Percentiles rank a stretch among this genome's conserved stretches.
phyloP scores from a whole-genome alignment of 2,888 invertebrate genomes.

The Andrena marginata region DNA sequence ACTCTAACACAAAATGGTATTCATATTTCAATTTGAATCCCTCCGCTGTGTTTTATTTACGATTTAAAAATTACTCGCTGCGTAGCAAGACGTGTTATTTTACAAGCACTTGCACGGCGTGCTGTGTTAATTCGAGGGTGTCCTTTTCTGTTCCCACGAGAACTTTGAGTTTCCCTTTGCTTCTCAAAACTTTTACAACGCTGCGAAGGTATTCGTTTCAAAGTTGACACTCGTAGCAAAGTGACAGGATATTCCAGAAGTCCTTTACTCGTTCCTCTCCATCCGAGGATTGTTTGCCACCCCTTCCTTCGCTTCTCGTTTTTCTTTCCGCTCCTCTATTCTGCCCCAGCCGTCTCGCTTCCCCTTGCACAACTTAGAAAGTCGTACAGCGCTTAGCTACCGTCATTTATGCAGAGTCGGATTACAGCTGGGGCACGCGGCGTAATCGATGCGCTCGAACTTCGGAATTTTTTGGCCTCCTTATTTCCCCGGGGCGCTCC shows the following conservation, averaged over 20 bases:
- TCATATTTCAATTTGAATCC: no score
- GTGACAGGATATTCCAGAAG: background rate
- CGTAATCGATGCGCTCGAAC: conserved; percentile 12
- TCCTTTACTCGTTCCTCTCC: background rate
- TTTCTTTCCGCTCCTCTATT: background rate
- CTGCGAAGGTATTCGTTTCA: background rate
- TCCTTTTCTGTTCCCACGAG: background rate
- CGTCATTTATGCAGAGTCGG: conserved; percentile 12
- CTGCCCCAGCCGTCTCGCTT: background rate
- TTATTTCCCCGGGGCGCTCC: background rate
- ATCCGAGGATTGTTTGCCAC: background rate
- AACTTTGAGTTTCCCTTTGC: conserved; percentile 1
- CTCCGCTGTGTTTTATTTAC: no score
- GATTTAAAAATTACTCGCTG: no score
- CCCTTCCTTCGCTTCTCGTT: background rate
- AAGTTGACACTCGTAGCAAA: conserved; percentile 6
- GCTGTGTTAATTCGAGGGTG: no score
- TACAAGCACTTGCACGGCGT: no score
- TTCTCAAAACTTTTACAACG: background rate
- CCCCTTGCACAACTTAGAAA: conserved; percentile 7
- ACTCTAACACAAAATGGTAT: no score
- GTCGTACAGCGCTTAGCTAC: conserved; percentile 26
- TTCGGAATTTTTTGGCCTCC: conserved; percentile 12
- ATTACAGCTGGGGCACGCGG: conserved; percentile 8
- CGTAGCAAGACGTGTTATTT: no score